These are phyloP conservation scores for Aproaerema taeniolella DNA, from an alignment of 2,888 invertebrate species.

Conservation along the genomic window DNA sequence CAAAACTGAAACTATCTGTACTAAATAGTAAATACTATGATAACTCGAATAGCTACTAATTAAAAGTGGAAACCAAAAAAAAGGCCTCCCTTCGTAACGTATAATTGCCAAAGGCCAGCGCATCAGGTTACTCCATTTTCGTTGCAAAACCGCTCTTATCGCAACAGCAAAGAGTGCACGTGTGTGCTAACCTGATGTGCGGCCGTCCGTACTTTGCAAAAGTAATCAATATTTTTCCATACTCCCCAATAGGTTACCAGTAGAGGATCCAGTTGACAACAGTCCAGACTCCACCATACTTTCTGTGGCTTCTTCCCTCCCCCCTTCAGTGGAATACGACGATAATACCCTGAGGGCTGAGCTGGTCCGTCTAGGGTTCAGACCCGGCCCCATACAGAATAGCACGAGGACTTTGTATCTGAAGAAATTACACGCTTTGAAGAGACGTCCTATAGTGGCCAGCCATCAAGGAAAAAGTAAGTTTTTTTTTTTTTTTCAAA, in stretches of 20 bases:
- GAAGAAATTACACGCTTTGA: conserved; percentile 81
- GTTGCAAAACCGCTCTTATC: no score
- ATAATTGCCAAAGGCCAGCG: no score
- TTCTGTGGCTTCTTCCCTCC: conserved; percentile 75
- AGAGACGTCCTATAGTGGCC: conserved; percentile 41
- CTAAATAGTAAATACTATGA: no score
- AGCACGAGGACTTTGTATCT: conserved; percentile 87
- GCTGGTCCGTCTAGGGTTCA: conserved; percentile 81
- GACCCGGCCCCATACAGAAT: conserved; percentile 88
- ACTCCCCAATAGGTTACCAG: conserved; percentile 57
- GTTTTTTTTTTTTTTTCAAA: conserved; percentile 21
- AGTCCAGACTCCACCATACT: conserved; percentile 52
- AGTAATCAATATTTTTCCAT: no score
- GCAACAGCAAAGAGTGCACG: no score
- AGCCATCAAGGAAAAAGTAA: conserved; percentile 41
- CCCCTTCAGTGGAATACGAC: conserved; percentile 80
- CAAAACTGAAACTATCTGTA: no score
- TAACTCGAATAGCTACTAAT: no score
- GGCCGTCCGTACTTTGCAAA: no score
- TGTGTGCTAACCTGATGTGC: no score
- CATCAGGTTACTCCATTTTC: no score
- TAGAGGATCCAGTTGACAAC: conserved; percentile 42
- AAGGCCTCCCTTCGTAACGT: no score
- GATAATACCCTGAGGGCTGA: conserved; percentile 81
- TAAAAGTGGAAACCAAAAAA: no score